Evolutionary conservation across 2,888 invertebrate species (phyloP), one percentile per base, ranked within the genome.

Genomic region (Micropterix aruncella): DNA sequence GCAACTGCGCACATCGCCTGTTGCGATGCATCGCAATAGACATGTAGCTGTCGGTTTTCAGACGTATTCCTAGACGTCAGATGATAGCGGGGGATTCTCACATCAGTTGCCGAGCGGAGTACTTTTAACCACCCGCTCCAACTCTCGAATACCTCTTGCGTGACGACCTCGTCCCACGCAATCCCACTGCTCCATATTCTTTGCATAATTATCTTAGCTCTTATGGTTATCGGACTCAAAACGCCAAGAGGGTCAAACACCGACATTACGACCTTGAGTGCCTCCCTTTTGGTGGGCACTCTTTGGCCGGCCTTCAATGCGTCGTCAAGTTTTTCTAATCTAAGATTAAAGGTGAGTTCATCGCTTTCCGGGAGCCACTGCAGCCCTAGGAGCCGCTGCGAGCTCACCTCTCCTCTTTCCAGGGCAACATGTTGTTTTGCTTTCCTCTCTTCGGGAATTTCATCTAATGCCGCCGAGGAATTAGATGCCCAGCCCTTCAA

Each of bases 191-290:
- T 7, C 44, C 44, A 46, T 4, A 43, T 41, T n/a, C 43, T 19
- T 43, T 43, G 45, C 48, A n/a, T n/a, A n/a, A n/a, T n/a, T n/a
- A n/a, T n/a, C n/a, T n/a, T n/a, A n/a, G n/a, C n/a, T n/a, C n/a
- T 38, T 1, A 55, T 43, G 1, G 51, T 45, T 3, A 53, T 51
- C 1, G 54, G 52, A 1, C 46, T 44, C 1, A 57, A 44, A 1
- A 56, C 43, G 3, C 56, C 57, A 0, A 56, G 38, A 0, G 55
- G 56, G 37, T 57, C 55, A 38, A 51, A 58, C 1, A 57, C 39
- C 0, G 53, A 52, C 55, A 57, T 56, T 1, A 56, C n/a, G n/a
- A n/a, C n/a, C n/a, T n/a, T n/a, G n/a, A n/a, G n/a, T n/a, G n/a
- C n/a, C n/a, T n/a, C n/a, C n/a, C n/a, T n/a, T n/a, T n/a, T n/a